Conservation (phyloP, 2,888 invertebrate genomes). For the Zhuqinia jingwanae region DNA sequence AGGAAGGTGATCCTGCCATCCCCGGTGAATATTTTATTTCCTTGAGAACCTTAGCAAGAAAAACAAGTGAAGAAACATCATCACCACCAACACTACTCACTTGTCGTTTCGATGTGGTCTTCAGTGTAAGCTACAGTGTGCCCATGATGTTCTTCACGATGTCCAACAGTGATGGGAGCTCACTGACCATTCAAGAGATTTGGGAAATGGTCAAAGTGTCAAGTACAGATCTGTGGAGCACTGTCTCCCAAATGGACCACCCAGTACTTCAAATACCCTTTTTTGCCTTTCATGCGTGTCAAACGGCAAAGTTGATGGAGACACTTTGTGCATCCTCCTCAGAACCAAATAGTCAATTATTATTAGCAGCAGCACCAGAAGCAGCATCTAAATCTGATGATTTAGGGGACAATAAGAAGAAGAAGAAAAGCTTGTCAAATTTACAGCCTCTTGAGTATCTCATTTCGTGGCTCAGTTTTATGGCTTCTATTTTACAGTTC, state of each 20-base stretch:
- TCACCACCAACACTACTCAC: conserved; percentile 32
- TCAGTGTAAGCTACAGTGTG: conserved; percentile 65
- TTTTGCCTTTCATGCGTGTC: conserved; percentile 73
- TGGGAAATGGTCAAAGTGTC: conserved; percentile 65
- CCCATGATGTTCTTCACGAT: conserved; percentile 72
- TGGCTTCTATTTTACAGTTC: conserved; percentile 64
- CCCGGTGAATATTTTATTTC: conserved; percentile 61
- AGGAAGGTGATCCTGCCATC: conserved; percentile 56
- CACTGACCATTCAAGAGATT: conserved; percentile 66
- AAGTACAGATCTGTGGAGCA: conserved; percentile 66
- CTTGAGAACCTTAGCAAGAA: conserved; percentile 29
- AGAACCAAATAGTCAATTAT: conserved; percentile 3
- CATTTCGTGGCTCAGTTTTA: conserved; percentile 75
- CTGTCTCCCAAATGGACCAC: conserved; percentile 74
- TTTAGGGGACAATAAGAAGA: background rate
- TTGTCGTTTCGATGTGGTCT: conserved; percentile 71
- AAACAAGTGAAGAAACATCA: conserved; percentile 28
- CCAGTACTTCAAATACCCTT: conserved; percentile 74
- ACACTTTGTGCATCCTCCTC: conserved; percentile 28
- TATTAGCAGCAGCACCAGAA: too few relatives aligned
- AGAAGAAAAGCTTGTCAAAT: background rate
- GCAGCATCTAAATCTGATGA: too few relatives aligned
- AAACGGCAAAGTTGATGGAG: conserved; percentile 69
- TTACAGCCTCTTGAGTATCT: conserved; percentile 56
- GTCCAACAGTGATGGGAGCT: conserved; percentile 60